Evolutionary conservation across 2,888 invertebrate species (phyloP), one percentile per base, ranked within the genome.

Genomic region (Melanotus villosus): DNA sequence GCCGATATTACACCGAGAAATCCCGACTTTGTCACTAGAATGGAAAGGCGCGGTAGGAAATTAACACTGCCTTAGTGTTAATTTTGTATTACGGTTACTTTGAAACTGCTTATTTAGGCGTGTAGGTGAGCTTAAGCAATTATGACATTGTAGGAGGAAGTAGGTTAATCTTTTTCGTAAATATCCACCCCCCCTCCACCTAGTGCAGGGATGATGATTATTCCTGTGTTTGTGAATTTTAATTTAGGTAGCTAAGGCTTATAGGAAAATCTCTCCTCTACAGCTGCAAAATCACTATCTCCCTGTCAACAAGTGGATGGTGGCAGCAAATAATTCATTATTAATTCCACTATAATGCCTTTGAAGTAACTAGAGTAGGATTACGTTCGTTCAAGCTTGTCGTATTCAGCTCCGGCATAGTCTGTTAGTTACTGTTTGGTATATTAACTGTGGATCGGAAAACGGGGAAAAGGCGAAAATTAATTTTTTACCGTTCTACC

Each of bases 261-360:
- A 66, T 32, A 47, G 12, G 58, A 50, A 63, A 68, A 62, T 62
- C 45, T 62, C 34, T 23, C 56, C 32, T 23, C 57, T 23, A n/a
- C 36, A 14, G 54, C 14, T 63, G 41, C 14, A 59, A 58, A 50
- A 64, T 58, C 68, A 62, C 52, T 59, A 64, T 58, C 72, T 66
- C 67, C 72, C 63, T 74, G 76, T 75, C 76, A 75, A 76, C 76
- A 76, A 70, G 71, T 70, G 64, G 68, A 73, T 64, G 67, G 66
- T 71, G 71, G 65, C 73, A 65, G 72, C 73, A 75, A 76, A 76
- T 75, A 75, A 75, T 75, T 74, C 73, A 76, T 76, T 75, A 76
- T 76, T 76, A 75, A 75, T 75, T 68, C 66, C 70, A 57, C 66
- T 68, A 74, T 71, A 73, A 72, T 71, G 62, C 74, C 72, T 72